These are phyloP conservation scores for Nephrotoma flavescens DNA, from an alignment of 2,888 invertebrate genomes.

Conservation along the genomic window DNA sequence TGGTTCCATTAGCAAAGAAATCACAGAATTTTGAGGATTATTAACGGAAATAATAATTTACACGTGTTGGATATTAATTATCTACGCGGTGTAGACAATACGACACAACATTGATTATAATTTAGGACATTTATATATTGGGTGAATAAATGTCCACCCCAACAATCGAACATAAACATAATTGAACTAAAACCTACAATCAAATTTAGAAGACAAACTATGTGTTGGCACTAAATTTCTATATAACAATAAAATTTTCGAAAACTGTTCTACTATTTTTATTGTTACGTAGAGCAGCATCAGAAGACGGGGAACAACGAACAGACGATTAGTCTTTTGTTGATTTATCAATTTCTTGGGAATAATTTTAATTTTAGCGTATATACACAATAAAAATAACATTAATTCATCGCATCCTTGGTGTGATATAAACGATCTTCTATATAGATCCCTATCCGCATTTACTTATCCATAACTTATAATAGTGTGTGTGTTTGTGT, in stretches of 20 bases:
- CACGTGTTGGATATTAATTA: too few relatives aligned
- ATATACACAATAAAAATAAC: neutral
- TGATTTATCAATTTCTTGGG: neutral
- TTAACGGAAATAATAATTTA: too few relatives aligned
- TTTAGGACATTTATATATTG: too few relatives aligned
- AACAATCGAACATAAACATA: too few relatives aligned
- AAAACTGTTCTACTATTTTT: neutral
- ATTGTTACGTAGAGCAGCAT: neutral
- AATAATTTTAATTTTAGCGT: neutral
- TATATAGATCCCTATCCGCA: neutral
- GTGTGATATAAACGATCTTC: neutral
- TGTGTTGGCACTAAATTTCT: neutral
- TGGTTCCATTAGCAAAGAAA: too few relatives aligned
- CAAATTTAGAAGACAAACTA: neutral
- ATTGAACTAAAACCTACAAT: neutral
- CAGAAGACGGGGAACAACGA: neutral
- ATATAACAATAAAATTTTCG: neutral
- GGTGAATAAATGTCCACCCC: too few relatives aligned
- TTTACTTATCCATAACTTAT: neutral
- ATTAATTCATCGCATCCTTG: neutral
- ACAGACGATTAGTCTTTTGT: neutral
- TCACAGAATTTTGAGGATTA: too few relatives aligned
- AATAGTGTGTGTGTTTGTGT: neutral
- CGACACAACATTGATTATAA: too few relatives aligned
- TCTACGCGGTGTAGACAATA: too few relatives aligned